Evolutionary conservation across 2,113 vertebrate species (phyloP).

Genomic region (pig (Sus scrofa)): DNA sequence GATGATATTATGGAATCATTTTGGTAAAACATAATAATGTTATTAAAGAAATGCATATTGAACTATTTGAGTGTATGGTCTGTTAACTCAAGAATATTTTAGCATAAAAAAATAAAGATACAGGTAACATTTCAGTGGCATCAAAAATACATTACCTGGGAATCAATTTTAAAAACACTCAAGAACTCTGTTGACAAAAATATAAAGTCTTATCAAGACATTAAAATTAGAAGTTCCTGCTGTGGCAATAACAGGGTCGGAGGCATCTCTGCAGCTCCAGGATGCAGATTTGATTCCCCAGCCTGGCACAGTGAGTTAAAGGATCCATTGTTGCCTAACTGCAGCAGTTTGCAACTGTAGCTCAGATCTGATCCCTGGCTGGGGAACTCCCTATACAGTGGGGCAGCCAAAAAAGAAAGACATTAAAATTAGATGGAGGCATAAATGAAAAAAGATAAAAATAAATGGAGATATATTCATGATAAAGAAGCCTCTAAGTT

Average conservation of each 20-base stretch:
- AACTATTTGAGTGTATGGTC: background rate
- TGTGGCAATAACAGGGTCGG: too few relatives aligned
- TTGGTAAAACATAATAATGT: background rate
- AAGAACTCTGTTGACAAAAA: background rate
- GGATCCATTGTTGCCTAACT: too few relatives aligned
- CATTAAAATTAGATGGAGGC: conserved; percentile 22
- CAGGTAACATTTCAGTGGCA: background rate
- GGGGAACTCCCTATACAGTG: too few relatives aligned
- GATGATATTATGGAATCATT: background rate
- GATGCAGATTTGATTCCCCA: too few relatives aligned
- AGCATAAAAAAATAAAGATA: background rate
- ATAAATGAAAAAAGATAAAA: background rate
- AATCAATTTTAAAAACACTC: background rate
- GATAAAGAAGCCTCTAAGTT: conserved; percentile 6
- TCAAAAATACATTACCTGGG: background rate
- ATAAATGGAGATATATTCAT: background rate
- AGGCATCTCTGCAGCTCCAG: too few relatives aligned
- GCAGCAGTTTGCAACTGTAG: too few relatives aligned
- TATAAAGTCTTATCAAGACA: background rate
- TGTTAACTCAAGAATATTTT: conserved; percentile 20
- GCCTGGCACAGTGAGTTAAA: too few relatives aligned
- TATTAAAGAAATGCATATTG: background rate
- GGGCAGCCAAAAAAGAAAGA: background rate
- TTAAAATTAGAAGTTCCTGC: conserved; percentile 15
- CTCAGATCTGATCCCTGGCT: too few relatives aligned